A percentile compares a stretch with the other conserved stretches of the same genome.
phyloP scores from a whole-genome alignment of 92 coral and sea anemone species.

The Bergia sp. region DNA sequence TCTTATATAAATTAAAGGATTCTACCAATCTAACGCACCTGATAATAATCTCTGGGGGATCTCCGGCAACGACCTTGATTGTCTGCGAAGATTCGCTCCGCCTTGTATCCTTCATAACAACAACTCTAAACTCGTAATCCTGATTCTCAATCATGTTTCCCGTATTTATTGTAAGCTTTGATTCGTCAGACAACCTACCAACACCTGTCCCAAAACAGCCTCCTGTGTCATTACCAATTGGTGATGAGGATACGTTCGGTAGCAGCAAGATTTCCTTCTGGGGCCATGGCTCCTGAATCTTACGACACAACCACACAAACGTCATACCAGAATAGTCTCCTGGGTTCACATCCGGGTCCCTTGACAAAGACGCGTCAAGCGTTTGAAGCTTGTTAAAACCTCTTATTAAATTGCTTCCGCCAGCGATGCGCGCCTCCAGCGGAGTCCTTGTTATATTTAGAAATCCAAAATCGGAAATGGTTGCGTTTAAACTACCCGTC shows the following conservation, averaged over 20 bases:
- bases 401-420: conserved; percentile 30
- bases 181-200: conserved; percentile 55
- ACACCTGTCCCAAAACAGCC: conserved; percentile 84
- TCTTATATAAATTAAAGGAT: too few relatives aligned
- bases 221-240: conserved; percentile 37
- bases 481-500: conserved; percentile 35
- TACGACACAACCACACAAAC: conserved; percentile 45
- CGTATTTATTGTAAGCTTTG: conserved; percentile 53
- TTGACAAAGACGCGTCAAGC: conserved; percentile 40
- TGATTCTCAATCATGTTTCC: conserved; percentile 57
- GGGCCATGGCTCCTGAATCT: conserved; percentile 15
- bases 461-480: conserved; percentile 43
- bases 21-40: conserved; percentile 45
- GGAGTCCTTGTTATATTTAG: conserved; percentile 42
- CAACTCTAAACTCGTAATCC: conserved; percentile 57
- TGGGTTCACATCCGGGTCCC: conserved; percentile 40
- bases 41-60: conserved; percentile 55
- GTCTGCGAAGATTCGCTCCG: conserved; percentile 56
- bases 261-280: background rate
- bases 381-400: conserved; percentile 39
- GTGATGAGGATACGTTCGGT: conserved; percentile 1
- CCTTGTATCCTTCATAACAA: conserved; percentile 59
- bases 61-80: conserved; percentile 56
- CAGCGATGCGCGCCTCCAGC: conserved; percentile 42
- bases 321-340: background rate